Percentiles rank a stretch among this genome's conserved stretches.
Evolutionary conservation across 2,113 vertebrate genomes (phyloP).

Genomic region (Triplophysa rosa): DNA sequence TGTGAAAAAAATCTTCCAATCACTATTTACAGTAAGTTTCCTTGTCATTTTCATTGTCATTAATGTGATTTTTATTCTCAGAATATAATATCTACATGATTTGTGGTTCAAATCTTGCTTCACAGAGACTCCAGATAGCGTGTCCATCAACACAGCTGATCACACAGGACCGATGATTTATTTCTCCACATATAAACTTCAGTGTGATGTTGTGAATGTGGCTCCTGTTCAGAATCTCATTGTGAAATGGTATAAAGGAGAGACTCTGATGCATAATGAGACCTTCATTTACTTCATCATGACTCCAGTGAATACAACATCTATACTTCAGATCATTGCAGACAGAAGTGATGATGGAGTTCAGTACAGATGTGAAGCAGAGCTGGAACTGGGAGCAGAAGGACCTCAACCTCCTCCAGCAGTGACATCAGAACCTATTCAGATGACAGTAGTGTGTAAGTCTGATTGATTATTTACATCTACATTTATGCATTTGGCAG

Average conservation of each 20-base stretch:
- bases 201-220: constrained; percentile 64
- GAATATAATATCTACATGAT: background rate
- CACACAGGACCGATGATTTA: constrained; percentile 51
- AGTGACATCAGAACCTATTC: constrained; percentile 61
- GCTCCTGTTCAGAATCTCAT: constrained; percentile 63
- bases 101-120: constrained; percentile 9
- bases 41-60: constrained; percentile 7
- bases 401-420: background rate
- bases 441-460: constrained; percentile 45
- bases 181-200: constrained; percentile 52
- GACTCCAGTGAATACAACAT: constrained; percentile 30
- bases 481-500: background rate
- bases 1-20: constrained; percentile 45
- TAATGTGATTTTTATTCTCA: background rate
- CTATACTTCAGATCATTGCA: constrained; percentile 50
- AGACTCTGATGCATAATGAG: fast-evolving
- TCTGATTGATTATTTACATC: background rate
- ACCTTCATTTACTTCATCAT: background rate
- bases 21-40: constrained; percentile 71
- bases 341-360: constrained; percentile 40
- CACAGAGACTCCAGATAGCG: constrained; percentile 65
- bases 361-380: constrained; percentile 65
- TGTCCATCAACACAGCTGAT: constrained; percentile 47
- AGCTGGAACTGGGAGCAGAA: constrained; percentile 32
- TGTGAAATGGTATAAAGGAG: constrained; percentile 62